Conservation (phyloP, 2,113 vertebrate species). For the Corythoichthys intestinalis region DNA sequence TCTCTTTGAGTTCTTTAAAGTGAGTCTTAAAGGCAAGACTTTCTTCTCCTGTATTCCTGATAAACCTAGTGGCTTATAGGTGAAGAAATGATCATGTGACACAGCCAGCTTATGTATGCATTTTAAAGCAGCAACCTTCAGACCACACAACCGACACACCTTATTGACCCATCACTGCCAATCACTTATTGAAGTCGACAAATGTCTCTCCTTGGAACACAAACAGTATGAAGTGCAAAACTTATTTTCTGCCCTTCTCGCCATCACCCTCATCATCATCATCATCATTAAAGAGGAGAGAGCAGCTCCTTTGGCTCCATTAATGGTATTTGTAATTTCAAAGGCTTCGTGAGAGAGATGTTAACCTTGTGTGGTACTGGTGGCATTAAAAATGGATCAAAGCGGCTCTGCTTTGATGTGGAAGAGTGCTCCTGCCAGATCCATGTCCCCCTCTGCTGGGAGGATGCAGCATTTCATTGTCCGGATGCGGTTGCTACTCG, state of each 20-base stretch:
- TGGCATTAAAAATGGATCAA: slow-evolving; percentile 76
- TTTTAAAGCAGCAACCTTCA: slow-evolving; percentile 24
- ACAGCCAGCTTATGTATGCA: slow-evolving; percentile 14
- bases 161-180: slow-evolving; percentile 49
- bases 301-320: slow-evolving; percentile 46
- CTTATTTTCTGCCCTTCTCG: slow-evolving; percentile 6
- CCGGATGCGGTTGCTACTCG: neutral
- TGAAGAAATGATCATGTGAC: slow-evolving; percentile 24
- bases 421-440: slow-evolving; percentile 32
- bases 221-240: slow-evolving; percentile 8
- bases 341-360: slow-evolving; percentile 65
- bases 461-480: neutral
- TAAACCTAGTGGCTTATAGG: slow-evolving; percentile 8
- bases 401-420: slow-evolving; percentile 67
- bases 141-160: slow-evolving; percentile 3
- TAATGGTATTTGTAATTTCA: slow-evolving; percentile 68
- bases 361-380: slow-evolving; percentile 69
- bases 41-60: neutral
- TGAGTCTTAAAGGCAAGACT: slow-evolving; percentile 7
- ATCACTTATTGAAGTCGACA: slow-evolving; percentile 46
- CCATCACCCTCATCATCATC: slow-evolving; percentile 18
- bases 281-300: slow-evolving; percentile 56
- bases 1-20: neutral
- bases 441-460: slow-evolving; percentile 59
- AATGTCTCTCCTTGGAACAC: slow-evolving; percentile 30